Evolutionary conservation across 1,140 invertebrate species (phyloP).

Genomic region (Thaumatotibia leucotreta): DNA sequence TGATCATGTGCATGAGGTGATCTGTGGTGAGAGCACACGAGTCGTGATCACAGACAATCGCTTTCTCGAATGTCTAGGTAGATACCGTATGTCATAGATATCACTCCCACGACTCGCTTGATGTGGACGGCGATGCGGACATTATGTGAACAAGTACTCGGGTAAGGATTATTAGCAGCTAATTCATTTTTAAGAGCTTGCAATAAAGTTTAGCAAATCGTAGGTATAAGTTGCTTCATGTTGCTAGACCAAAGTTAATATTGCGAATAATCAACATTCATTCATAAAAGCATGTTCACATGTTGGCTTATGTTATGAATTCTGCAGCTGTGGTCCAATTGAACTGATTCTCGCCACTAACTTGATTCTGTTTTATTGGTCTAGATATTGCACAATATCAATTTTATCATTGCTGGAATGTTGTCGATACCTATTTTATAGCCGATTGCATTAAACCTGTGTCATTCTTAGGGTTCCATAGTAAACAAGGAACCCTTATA

Average conservation of each 20-base stretch:
- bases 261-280: neutral
- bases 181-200: neutral
- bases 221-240: too few relatives aligned
- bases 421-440: too few relatives aligned
- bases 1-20: too few relatives aligned
- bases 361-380: neutral
- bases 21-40: neutral
- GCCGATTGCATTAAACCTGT: too few relatives aligned
- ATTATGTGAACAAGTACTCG: neutral
- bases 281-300: neutral
- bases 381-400: neutral
- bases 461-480: too few relatives aligned
- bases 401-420: too few relatives aligned
- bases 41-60: slow-evolving; percentile 8
- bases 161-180: neutral
- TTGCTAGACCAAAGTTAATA: neutral
- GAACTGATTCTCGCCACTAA: neutral
- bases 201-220: neutral
- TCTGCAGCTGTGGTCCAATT: neutral
- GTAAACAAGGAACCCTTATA: too few relatives aligned
- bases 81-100: slow-evolving; percentile 1
- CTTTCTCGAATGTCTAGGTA: slow-evolving; percentile 2
- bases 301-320: neutral
- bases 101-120: slow-evolving; percentile 2
- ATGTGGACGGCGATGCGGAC: too few relatives aligned